Evolutionary conservation across 2,888 invertebrate species (phyloP).

Genomic region (Drosophila kuntzei): DNA sequence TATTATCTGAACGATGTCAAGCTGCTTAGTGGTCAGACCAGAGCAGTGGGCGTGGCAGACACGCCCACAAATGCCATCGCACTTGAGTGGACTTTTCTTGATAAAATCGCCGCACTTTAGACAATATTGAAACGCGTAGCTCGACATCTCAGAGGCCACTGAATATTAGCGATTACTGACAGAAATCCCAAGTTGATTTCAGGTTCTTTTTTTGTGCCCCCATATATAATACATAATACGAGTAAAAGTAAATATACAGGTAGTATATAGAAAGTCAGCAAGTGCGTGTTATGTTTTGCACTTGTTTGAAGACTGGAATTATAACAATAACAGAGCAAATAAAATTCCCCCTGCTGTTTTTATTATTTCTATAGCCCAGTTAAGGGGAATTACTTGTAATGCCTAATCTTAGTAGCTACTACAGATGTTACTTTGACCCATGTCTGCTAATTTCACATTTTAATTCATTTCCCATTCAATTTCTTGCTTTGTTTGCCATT

Average conservation of each 20-base stretch:
- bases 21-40: slow-evolving; percentile 33
- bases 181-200: slow-evolving; percentile 7
- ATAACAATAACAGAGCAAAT: slow-evolving; percentile 19
- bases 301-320: slow-evolving; percentile 29
- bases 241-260: slow-evolving; percentile 1
- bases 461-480: slow-evolving; percentile 9
- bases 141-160: slow-evolving; percentile 61
- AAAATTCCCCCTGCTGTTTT: slow-evolving; percentile 39
- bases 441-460: slow-evolving; percentile 8
- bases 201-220: slow-evolving; percentile 55
- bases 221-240: background rate
- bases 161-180: slow-evolving; percentile 30
- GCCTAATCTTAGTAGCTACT: slow-evolving; percentile 4
- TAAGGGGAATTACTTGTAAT: slow-evolving; percentile 16
- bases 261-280: slow-evolving; percentile 1
- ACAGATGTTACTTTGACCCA: background rate
- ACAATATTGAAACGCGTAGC: slow-evolving; percentile 46
- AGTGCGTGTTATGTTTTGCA: slow-evolving; percentile 27
- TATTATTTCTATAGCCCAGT: slow-evolving; percentile 5
- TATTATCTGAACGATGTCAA: slow-evolving; percentile 22
- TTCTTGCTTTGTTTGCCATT: slow-evolving; percentile 18
- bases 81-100: slow-evolving; percentile 28
- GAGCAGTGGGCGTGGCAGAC: slow-evolving; percentile 45
- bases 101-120: slow-evolving; percentile 43
- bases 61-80: slow-evolving; percentile 44